These are phyloP conservation scores for Trogon melanurus DNA, from an alignment of 2,113 vertebrate species.

Conservation along the genomic window DNA sequence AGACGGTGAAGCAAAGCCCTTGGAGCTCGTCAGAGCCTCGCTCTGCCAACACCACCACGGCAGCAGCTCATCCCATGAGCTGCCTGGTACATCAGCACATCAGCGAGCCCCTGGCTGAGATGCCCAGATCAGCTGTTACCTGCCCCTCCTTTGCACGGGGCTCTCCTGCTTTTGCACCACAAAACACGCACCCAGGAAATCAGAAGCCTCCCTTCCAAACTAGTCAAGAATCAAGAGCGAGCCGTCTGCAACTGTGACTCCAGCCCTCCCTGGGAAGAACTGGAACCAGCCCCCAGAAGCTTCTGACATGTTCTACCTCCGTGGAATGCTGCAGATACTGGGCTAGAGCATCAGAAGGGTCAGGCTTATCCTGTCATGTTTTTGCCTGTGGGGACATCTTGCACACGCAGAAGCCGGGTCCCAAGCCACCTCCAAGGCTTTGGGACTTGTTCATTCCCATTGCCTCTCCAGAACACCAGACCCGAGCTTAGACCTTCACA, in stretches of 20 bases:
- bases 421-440: neutral
- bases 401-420: fast-evolving
- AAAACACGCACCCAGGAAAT: neutral
- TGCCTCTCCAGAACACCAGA: neutral
- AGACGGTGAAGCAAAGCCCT: neutral
- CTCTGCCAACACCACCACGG: neutral
- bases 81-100: neutral
- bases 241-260: neutral
- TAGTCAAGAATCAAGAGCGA: neutral
- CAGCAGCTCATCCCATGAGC: neutral
- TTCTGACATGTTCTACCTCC: neutral
- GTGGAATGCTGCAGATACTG: neutral
- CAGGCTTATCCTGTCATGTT: fast-evolving
- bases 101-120: neutral
- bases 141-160: neutral
- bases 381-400: fast-evolving
- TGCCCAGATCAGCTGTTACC: neutral
- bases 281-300: neutral
- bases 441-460: neutral
- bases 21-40: neutral
- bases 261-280: neutral
- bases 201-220: neutral
- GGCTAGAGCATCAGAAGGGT: neutral
- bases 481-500: neutral
- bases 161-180: neutral